Base-by-base conservation (phyloP, 2,113 vertebrate genomes). In the Chaenocephalus aceratus region DNA sequence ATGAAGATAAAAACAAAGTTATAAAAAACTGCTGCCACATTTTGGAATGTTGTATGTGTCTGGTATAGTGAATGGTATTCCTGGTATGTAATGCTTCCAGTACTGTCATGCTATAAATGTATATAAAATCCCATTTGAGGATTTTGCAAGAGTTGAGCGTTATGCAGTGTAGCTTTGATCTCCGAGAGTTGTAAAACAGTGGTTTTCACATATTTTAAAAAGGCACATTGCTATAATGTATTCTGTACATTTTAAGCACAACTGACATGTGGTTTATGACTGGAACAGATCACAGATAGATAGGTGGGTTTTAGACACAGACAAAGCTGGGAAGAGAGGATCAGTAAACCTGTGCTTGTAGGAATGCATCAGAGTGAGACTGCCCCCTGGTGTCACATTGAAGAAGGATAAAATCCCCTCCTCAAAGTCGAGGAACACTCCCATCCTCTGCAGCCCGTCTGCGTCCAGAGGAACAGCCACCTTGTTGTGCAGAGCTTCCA, bases 241-340 rank as follows among this genome's bases (percentile, higher is more conserved):
- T 13, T 68, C n/a, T 73, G n/a, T 52, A 52, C 2, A 64, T 52
- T 23, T 57, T 21, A 23, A 79, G 46, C 48, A 59, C 49, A 63
- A 16, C 6, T 80, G 51, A 66, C 34, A 23, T 49, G 8, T 48
- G n/a, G 10, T 51, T 84, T 72, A 86, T 10, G 46, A 34, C 21
- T 89, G 58, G 62, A 93, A 96, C 34, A 94, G 73, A 56, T 94
- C 83, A 59, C 91, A 89, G 81, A 95, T 58, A 23, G 79, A 75
- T 70, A 96, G 83, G 5, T 90, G 83, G 2, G 94, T 92, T 90
- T 94, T 96, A 18, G 92, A 95, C 58, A 94, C 94, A 30, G 92
- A 95, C n/a, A 95, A 84, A 0, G 95, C 95, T n/a, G 95, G 95
- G 75, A 92, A 94, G 11, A 96, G 86, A 8, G 92, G 91, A 26